Base-by-base conservation (phyloP, 2,797 vertebrate species). In the Onychomys leucogaster region DNA sequence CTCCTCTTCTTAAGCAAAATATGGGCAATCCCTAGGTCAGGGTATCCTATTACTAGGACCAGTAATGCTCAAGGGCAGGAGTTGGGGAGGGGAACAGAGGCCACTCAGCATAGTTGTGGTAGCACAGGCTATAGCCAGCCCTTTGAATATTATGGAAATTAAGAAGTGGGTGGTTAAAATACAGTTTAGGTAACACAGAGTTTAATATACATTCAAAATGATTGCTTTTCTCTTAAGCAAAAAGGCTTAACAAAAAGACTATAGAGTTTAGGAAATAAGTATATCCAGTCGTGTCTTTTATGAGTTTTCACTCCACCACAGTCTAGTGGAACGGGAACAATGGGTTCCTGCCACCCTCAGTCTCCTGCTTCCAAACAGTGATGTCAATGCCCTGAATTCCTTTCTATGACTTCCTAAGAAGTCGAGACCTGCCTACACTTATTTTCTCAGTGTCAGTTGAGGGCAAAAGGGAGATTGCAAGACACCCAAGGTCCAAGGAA, bases 381-480 rank as follows among this genome's bases (percentile, higher is more conserved):
- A 59, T 63, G 12, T 5, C 25, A 32, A 37, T 32, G 3, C 61
- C 55, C 90, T 23, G 2, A 8, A 37, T n/a, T 46, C 49, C 37
- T 82, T 78, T 46, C 59, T 29, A 21, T 52, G 32, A 32, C 83
- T 90, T 77, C 59, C 78, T n/a, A 7, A 49, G 10, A 41, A 63
- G 16, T 0, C 0, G 25, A 34, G 41, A 67, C 13, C 84, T 67
- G 49, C 27, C 59, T 16, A 6, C 10, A 29, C 29, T 5, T 0
- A 2, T 13, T 14, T 0, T 9, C 27, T 75, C 13, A 9, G 71
- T 21, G 10, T 49, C 11, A 5, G n/a, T 12, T 37, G 19, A 6
- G 21, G 19, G 55, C 1, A 12, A 21, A 10, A 2, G 46, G 86
- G 8, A n/a, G 55, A n/a, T 8, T 49, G 46, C 16, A 29, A 76